Evolutionary conservation across 2,888 invertebrate species (phyloP), one percentile per base, ranked within the genome.

Genomic region (Ectemnius cavifrons): DNA sequence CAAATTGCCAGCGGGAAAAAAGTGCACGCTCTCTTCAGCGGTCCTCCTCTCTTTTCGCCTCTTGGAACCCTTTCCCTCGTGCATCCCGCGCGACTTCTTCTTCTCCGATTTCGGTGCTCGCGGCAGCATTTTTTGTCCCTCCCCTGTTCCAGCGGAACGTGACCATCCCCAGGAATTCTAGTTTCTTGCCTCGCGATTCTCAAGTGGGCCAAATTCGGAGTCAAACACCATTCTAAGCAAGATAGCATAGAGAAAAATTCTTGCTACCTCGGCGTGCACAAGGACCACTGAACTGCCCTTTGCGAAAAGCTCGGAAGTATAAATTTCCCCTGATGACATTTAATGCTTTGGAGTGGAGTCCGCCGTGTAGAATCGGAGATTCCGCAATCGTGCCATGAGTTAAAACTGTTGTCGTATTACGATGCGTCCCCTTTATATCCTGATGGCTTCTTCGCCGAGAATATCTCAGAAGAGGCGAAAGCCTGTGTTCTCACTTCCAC

Each of bases 1-100:
- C 84, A 82, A 83, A 80, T 81, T 79, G 80, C 83, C 64, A 68
- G 70, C 72, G 65, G 71, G 74, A 85, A 81, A 83, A 83, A 81
- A 82, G 69, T 64, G 73, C 72, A 59, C 73, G 70, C 71, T 67
- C 73, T 76, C 74, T 65, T 52, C 72, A 23, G 11, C 49, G 60
- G 47, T 37, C 46, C 59, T 73, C 65, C 18, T 63, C 65, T 69
- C 60, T 49, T 58, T 60, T 45, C 63, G 49, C 58, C 57, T 37
- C 62, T 52, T 23, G 52, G 46, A 37, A 20, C 47, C 45, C 64
- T 16, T 11, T 13, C 45, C 49, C 57, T 16, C 52, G 11, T 46
- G 14, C n/a, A n/a, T 62, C n/a, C 59, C 20, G 13, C 20, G 16
- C 8, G 16, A 14, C 57, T 60, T 52, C 37, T 37, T 37, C 37